phyloP scores from a whole-genome alignment of 2,888 invertebrate genomes.

The Phortica okadai region DNA sequence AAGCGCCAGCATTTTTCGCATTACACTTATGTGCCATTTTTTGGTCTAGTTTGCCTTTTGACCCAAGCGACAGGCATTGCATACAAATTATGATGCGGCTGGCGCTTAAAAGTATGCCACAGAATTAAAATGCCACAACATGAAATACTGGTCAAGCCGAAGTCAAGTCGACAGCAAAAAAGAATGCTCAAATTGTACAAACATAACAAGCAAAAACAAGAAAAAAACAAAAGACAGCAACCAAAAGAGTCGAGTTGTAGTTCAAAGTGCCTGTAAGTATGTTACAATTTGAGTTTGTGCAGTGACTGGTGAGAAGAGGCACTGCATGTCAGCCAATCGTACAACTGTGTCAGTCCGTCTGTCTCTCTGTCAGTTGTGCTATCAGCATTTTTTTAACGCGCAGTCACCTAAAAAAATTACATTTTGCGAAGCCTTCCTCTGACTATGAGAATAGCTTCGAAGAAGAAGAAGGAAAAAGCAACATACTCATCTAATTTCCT shows the following conservation, averaged over 20 bases:
- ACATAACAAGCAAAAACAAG: background rate
- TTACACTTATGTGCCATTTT: constrained; percentile 21
- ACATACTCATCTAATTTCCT: constrained; percentile 61
- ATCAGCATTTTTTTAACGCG: constrained; percentile 12
- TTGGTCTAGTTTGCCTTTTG: constrained; percentile 6
- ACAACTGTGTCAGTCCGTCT: constrained; percentile 14
- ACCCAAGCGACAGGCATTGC: constrained; percentile 52
- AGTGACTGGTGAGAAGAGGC: background rate
- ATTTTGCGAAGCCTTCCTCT: background rate
- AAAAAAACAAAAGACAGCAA: constrained; percentile 11
- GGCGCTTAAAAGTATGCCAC: constrained; percentile 61
- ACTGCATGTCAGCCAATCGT: background rate
- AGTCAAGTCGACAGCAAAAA: constrained; percentile 41
- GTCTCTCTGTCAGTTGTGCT: constrained; percentile 1
- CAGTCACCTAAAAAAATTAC: constrained; percentile 20
- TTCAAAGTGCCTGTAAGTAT: constrained; percentile 1
- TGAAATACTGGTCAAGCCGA: constrained; percentile 66
- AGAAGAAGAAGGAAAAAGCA: background rate
- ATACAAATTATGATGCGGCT: constrained; percentile 60
- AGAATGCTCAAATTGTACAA: constrained; percentile 4
- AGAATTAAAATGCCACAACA: constrained; percentile 68
- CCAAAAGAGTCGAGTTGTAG: background rate
- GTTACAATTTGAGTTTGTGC: background rate
- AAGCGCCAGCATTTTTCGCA: constrained; percentile 23
- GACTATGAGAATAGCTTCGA: background rate